A percentile compares a stretch with the other conserved stretches of the same genome.
Evolutionary conservation across 2,113 vertebrate species (phyloP).

Genomic region (Archilochus colubris): DNA sequence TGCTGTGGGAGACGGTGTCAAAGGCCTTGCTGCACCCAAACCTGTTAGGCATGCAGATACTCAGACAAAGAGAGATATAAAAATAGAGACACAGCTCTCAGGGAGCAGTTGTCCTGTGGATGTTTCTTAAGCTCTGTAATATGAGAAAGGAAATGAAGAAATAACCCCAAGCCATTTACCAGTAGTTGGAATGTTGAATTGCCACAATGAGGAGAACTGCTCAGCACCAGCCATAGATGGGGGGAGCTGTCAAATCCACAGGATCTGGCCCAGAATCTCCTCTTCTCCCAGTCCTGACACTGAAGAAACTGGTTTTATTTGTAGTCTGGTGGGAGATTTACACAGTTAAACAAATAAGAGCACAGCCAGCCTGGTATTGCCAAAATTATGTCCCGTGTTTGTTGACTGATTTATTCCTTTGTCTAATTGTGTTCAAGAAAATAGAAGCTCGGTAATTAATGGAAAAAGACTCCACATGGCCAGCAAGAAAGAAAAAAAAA

Average conservation of each 20-base stretch:
- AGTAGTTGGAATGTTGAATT: background rate
- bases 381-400: constrained; percentile 47
- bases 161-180: fast-evolving
- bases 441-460: constrained; percentile 53
- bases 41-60: background rate
- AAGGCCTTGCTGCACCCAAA: background rate
- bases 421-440: constrained; percentile 46
- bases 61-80: background rate
- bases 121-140: background rate
- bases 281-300: background rate
- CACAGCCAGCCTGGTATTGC: background rate
- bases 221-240: background rate
- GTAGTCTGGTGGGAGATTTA: constrained; percentile 58
- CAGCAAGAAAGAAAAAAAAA: background rate
- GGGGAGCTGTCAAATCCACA: background rate
- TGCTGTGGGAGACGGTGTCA: no score
- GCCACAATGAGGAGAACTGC: background rate
- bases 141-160: background rate
- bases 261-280: background rate
- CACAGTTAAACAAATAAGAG: constrained; percentile 22
- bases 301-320: constrained; percentile 8
- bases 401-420: constrained; percentile 68
- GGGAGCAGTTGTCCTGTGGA: background rate
- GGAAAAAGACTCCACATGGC: constrained; percentile 57
- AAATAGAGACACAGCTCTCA: background rate